Evolutionary conservation across 2,797 vertebrate species (phyloP), one percentile per base, ranked within the genome.

Genomic region (Scyliorhinus canicula): DNA sequence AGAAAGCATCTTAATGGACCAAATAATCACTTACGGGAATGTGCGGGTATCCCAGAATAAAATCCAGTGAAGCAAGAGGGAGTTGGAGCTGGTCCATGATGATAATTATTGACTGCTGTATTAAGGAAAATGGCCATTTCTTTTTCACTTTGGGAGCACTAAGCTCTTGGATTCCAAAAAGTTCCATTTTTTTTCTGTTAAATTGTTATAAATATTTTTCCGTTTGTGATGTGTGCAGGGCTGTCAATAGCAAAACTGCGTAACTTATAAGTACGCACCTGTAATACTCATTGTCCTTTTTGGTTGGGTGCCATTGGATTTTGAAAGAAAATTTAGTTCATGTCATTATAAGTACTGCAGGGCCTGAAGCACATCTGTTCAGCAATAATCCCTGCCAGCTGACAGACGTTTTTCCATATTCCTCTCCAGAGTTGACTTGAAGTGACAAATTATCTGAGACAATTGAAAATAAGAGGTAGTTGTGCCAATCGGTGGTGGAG

Each of bases 101-200:
- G 50, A 26, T 65, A 67, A 50, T 67, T 67, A 67, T 67, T 93
- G 60, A 14, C 63, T 69, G 65, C n/a, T 47, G 91, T 60, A 44
- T 57, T 65, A 65, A 65, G 19, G 57, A 93, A 65, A 6, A 31
- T 52, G 47, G n/a, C 26, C 26, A 85, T 52, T 31, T 93, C 11
- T 93, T 91, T 65, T 65, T 93, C 90, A 93, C 90, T 63, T 65
- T n/a, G 31, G n/a, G 63, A n/a, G 35, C 19, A 40, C 35, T 93
- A 16, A 91, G n/a, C 24, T 93, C n/a, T 65, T 63, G 55, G 55
- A 91, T 63, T 90, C 55, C 1, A 71, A 31, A 35, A 71, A 11
- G 69, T 71, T 71, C 35, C 69, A 31, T n/a, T 74, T 74, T 21
- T 21, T 44, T 52, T 86, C 31, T 55, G 55, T 0, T 31, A 86